phyloP scores from a whole-genome alignment of 2,113 vertebrate species.

The Sakesphorus luctuosus region DNA sequence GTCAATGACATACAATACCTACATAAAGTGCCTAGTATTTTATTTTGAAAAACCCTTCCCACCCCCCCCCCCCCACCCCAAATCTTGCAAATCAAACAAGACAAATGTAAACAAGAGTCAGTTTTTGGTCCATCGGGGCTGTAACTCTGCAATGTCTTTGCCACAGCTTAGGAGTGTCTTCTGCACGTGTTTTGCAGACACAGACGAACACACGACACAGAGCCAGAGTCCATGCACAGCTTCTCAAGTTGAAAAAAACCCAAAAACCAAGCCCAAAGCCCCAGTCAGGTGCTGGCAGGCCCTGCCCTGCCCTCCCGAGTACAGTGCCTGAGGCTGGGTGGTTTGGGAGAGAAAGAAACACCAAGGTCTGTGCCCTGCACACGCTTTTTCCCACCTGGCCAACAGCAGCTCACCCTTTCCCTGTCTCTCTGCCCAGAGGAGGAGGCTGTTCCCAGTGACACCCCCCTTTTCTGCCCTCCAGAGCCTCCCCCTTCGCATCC shows the following conservation, averaged over 20 bases:
- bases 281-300: neutral
- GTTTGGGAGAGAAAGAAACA: neutral
- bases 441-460: neutral
- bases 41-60: constrained; percentile 25
- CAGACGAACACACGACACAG: constrained; percentile 8
- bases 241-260: neutral
- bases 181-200: constrained; percentile 17
- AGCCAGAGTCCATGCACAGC: neutral
- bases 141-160: constrained; percentile 24
- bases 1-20: constrained; percentile 55
- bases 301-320: neutral
- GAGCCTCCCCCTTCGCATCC: neutral
- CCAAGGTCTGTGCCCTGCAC: neutral
- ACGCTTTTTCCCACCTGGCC: neutral
- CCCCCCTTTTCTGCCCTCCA: neutral
- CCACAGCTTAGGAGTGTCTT: constrained; percentile 15
- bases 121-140: constrained; percentile 38
- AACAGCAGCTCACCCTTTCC: neutral
- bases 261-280: neutral
- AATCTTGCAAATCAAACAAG: constrained; percentile 57
- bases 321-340: neutral
- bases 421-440: neutral
- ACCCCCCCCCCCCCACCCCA: neutral
- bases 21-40: constrained; percentile 75
- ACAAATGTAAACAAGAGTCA: constrained; percentile 77